Base-by-base conservation (phyloP, 53 echinoderm and acorn worm species). In the Crossaster papposus region DNA sequence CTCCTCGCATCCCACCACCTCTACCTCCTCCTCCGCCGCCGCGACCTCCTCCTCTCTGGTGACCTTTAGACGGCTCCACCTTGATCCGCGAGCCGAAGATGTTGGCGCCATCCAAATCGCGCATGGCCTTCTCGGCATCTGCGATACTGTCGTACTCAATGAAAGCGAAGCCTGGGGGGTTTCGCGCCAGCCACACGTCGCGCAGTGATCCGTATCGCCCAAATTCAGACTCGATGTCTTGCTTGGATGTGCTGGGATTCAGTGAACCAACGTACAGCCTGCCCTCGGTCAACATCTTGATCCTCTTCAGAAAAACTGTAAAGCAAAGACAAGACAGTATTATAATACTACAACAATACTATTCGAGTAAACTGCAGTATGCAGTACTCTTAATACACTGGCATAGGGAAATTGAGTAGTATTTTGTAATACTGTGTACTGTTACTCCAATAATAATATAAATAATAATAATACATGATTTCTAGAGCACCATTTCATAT, bases 121-220 rank as follows among this genome's bases (percentile, higher is more conserved):
- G 83, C 65, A 99, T 83, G 30, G 96, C 96, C 78, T 88, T 82
- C 36, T 99, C 99, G 15, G 99, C 99, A 74, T 99, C 93, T 15
- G 51, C 77, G 12, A 82, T 54, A 34, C 65, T 91, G 51, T 92
- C 92, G 55, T 94, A 99, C 87, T 99, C 96, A 14, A 99, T 91
- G 71, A 99, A 99, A 4, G 99, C 99, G 33, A 99, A 99, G 89
- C 99, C 99, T 71, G 99, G 99, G 81, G 99, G 99, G 88, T 94
- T 96, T 55, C 99, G 90, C 28, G 99, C 99, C 36, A 99, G 89
- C 99, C 99, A 99, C 32, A 99, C 91, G 53, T 99, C 99, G 38
- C 90, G 83, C 10, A 99, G 88, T 23, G 29, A 81, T 51, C 99
- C 99, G 80, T 80, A 93, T 86, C 94, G 93, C 26, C 92, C 88